A percentile compares a stretch with the other conserved stretches of the same genome.
Conservation (phyloP, 2,797 vertebrate species). For the Parauchenoglanis punctatus region DNA sequence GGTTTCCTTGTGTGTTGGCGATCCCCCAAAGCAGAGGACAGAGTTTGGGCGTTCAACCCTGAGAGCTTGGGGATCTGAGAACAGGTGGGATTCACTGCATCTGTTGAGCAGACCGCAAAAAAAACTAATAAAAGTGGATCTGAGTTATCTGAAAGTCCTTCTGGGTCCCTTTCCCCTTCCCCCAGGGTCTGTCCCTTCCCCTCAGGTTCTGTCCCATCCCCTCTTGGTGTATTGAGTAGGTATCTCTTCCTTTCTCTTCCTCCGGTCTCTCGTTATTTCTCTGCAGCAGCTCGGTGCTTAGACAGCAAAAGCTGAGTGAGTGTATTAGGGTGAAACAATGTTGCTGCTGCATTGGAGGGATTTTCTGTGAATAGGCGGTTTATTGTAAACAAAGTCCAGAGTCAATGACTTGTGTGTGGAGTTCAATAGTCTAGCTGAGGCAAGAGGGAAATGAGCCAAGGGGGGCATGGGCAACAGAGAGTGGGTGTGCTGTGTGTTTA, state of each 20-base stretch:
- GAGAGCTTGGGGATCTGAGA: conserved; percentile 82
- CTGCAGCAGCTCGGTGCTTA: conserved; percentile 70
- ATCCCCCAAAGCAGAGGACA: conserved; percentile 77
- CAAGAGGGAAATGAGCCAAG: conserved; percentile 76
- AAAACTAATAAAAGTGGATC: conserved; percentile 59
- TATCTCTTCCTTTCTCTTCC: conserved; percentile 28
- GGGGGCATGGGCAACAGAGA: conserved; percentile 58
- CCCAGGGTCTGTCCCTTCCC: conserved; percentile 15
- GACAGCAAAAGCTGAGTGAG: conserved; percentile 72
- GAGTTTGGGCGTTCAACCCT: conserved; percentile 76
- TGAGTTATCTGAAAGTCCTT: conserved; percentile 19
- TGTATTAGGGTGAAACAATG: conserved; percentile 74
- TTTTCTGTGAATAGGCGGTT: conserved; percentile 72
- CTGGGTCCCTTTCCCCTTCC: neutral
- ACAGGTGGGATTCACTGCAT: conserved; percentile 67
- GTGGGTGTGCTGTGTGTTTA: conserved; percentile 54
- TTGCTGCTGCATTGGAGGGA: conserved; percentile 60
- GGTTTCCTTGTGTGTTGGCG: conserved; percentile 80
- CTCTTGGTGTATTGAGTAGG: conserved; percentile 34
- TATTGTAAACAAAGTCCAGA: conserved; percentile 77
- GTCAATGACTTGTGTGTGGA: conserved; percentile 69
- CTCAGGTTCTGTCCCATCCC: conserved; percentile 18
- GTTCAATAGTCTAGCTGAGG: conserved; percentile 87
- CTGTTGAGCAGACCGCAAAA: conserved; percentile 68
- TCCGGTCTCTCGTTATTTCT: conserved; percentile 24